Evolutionary conservation across 1,140 invertebrate genomes (phyloP), one percentile per base, ranked within the genome.

Genomic region (Atta colombica): DNA sequence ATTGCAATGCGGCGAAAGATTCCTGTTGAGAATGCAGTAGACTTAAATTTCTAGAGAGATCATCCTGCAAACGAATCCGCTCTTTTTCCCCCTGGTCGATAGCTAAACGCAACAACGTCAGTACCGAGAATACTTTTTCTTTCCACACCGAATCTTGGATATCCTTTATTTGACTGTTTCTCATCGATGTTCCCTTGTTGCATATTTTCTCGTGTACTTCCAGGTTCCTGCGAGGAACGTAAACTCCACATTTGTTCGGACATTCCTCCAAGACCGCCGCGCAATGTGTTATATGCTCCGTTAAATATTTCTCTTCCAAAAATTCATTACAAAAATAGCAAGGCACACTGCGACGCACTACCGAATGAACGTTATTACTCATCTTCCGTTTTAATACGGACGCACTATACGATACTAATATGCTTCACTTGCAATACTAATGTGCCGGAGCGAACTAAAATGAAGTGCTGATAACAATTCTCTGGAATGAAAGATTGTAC

Each of bases 211-310:
- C 92, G 85, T 97, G 97, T 1, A 95, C 94, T 3, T 96, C 94
- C 90, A 96, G 95, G 35, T 96, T 95, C 68, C 96, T 96, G 65
- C 97, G 94, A 58, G 96, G 96, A 18, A 97, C 95, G 93, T 97
- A 97, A n/a, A 96, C 96, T 0, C 96, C 96, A 82, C 97, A 97
- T 60, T 96, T 96, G 85, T 96, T 94, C 0, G 96, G 95, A 81
- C 97, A 97, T 91, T 97, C 96, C 90, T 97, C 96, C 63, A 97
- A 87, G 3, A 97, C 97, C 68, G 96, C 96, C 10, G 96, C 96
- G 85, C 97, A 97, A 77, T 96, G 96, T 60, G 96, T 96, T 53
- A 97, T 89, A 74, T 97, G 97, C 71, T 96, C 96, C 96, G 97
- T 89, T 8, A 95, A 93, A 87, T 89, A 93, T 77, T 95, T 96